Percentiles rank a stretch among this genome's conserved stretches.
phyloP scores from a whole-genome alignment of 2,113 vertebrate genomes.

The Candoia aspera region DNA sequence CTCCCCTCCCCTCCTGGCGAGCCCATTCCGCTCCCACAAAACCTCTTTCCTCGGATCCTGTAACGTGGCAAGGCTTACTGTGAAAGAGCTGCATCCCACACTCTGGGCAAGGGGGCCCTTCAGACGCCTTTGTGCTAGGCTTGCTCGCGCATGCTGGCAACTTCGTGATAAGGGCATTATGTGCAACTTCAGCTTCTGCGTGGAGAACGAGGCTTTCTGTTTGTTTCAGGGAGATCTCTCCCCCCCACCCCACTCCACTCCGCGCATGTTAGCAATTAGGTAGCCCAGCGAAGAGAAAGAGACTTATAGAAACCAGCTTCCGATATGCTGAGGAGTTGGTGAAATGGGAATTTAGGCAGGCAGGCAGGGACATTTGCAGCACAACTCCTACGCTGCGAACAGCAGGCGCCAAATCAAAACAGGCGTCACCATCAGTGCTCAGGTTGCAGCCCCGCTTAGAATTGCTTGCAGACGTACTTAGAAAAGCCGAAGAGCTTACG shows the following conservation, averaged over 20 bases:
- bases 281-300: constrained; percentile 1
- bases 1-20: constrained; percentile 42
- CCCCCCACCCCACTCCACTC: fast-evolving
- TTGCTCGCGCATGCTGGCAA: background rate
- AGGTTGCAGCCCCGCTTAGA: background rate
- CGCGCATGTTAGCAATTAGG: background rate
- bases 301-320: constrained; percentile 27
- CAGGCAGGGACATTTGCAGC: background rate
- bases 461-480: background rate
- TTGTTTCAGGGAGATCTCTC: background rate
- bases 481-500: background rate
- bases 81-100: background rate
- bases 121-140: background rate
- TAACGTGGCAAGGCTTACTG: constrained; percentile 5
- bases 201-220: background rate
- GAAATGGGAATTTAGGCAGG: background rate
- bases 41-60: background rate
- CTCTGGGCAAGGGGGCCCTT: background rate
- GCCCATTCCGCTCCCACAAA: constrained; percentile 15
- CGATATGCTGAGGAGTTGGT: background rate
- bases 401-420: background rate
- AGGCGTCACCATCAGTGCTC: constrained; percentile 2
- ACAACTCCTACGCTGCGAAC: constrained; percentile 8
- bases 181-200: background rate
- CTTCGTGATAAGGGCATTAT: too few species aligned